These are phyloP conservation scores for Lipophrys pholis DNA, from an alignment of 2,113 vertebrate genomes.

Conservation along the genomic window DNA sequence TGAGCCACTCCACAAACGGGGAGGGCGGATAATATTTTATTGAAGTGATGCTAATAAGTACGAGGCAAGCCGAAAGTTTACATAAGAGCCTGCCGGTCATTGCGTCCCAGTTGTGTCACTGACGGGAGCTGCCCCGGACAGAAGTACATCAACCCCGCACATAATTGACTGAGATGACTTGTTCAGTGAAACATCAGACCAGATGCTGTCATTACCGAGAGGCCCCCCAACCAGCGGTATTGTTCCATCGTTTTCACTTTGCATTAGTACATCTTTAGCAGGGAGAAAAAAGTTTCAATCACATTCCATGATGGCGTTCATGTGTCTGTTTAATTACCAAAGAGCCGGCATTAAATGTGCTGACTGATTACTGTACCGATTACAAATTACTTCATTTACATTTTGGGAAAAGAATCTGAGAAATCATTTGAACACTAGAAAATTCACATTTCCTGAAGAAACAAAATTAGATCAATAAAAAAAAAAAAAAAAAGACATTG, in stretches of 20 bases:
- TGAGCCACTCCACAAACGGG: slow-evolving; percentile 47
- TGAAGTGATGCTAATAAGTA: slow-evolving; percentile 76
- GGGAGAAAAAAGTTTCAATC: slow-evolving; percentile 6
- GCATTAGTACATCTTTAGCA: background rate
- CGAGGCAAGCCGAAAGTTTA: slow-evolving; percentile 69
- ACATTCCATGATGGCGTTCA: slow-evolving; percentile 26
- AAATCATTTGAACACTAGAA: no score
- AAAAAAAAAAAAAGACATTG: no score
- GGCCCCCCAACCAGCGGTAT: slow-evolving; percentile 37
- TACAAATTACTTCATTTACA: no score
- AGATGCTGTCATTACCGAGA: slow-evolving; percentile 56
- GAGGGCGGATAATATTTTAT: slow-evolving; percentile 77
- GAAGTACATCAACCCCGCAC: slow-evolving; percentile 56
- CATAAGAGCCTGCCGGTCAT: slow-evolving; percentile 68
- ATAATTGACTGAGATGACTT: slow-evolving; percentile 70
- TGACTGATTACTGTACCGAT: background rate
- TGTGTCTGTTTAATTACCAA: slow-evolving; percentile 20
- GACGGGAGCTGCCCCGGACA: slow-evolving; percentile 54
- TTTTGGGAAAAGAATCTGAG: no score
- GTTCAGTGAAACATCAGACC: slow-evolving; percentile 64
- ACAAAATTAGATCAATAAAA: no score
- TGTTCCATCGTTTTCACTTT: slow-evolving; percentile 53
- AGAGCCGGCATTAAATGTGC: slow-evolving; percentile 10
- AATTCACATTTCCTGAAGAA: no score
- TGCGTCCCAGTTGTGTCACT: slow-evolving; percentile 61